A percentile compares a stretch with the other conserved stretches of the same genome.
phyloP scores from a whole-genome alignment of 2,888 invertebrate species.

The Noctua comes region DNA sequence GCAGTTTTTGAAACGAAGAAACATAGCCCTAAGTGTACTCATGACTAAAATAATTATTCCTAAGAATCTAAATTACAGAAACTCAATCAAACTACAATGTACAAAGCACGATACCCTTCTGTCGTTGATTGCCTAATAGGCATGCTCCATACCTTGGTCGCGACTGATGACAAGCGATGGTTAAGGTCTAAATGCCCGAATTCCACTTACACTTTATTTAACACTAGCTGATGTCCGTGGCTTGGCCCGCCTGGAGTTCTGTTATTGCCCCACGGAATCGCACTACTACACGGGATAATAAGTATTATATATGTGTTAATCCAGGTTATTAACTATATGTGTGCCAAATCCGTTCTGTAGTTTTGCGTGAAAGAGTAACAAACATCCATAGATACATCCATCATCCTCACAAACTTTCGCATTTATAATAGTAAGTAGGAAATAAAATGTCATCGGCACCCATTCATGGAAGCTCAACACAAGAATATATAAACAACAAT shows the following conservation, averaged over 20 bases:
- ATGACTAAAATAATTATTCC: neutral
- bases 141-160: neutral
- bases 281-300: too few relatives aligned
- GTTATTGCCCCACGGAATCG: neutral
- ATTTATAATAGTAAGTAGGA: neutral
- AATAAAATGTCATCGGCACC: neutral
- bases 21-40: neutral
- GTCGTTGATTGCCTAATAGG: neutral
- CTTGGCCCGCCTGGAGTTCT: neutral
- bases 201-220: neutral
- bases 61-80: neutral
- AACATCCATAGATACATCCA: too few relatives aligned
- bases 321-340: neutral
- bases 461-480: neutral
- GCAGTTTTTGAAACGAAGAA: neutral
- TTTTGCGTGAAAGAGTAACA: neutral
- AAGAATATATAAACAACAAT: neutral
- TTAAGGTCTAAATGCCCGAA: neutral
- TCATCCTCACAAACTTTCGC: neutral
- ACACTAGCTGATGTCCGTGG: neutral
- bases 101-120: neutral
- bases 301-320: neutral
- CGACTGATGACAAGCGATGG: neutral
- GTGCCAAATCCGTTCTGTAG: neutral
- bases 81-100: too few relatives aligned